phyloP scores from a whole-genome alignment of 2,113 vertebrate species.

The Oryzias javanicus region DNA sequence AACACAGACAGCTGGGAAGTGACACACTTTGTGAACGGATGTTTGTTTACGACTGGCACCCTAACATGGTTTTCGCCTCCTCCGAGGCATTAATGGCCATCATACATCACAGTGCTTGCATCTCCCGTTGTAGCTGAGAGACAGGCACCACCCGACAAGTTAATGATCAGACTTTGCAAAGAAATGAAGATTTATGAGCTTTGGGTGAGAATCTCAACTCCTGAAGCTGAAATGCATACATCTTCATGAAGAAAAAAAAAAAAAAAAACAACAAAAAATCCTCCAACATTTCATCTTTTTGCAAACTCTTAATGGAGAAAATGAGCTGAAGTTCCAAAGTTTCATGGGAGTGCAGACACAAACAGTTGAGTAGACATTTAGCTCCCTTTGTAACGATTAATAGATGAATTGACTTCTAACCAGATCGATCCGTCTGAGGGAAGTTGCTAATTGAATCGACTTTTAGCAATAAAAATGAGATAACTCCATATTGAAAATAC shows the following conservation, averaged over 20 bases:
- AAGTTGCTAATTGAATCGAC: no score
- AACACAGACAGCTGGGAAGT: conserved; percentile 21
- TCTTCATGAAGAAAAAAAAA: conserved; percentile 39
- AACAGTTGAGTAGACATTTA: no score
- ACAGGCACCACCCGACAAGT: conserved; percentile 43
- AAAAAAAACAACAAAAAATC: no score
- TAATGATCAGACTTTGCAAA: conserved; percentile 69
- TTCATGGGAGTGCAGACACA: no score
- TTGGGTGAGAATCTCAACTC: conserved; percentile 18
- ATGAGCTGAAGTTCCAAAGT: not conserved
- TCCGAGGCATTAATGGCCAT: conserved; percentile 53
- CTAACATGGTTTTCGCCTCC: conserved; percentile 51
- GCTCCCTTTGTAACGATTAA: no score
- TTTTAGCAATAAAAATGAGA: no score
- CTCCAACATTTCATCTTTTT: conserved; percentile 12
- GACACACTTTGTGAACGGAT: conserved; percentile 29
- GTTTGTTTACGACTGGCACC: conserved; percentile 56
- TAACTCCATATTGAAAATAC: no score
- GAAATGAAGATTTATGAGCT: conserved; percentile 68
- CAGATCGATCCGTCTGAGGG: no score
- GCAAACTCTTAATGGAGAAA: no score
- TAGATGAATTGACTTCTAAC: no score
- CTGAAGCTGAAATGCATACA: conserved; percentile 31
- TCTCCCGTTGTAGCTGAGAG: conserved; percentile 32
- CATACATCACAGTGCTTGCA: conserved; percentile 65